Evolutionary conservation across 2,113 vertebrate genomes (phyloP).

Genomic region (Cricetomys ansorgei): DNA sequence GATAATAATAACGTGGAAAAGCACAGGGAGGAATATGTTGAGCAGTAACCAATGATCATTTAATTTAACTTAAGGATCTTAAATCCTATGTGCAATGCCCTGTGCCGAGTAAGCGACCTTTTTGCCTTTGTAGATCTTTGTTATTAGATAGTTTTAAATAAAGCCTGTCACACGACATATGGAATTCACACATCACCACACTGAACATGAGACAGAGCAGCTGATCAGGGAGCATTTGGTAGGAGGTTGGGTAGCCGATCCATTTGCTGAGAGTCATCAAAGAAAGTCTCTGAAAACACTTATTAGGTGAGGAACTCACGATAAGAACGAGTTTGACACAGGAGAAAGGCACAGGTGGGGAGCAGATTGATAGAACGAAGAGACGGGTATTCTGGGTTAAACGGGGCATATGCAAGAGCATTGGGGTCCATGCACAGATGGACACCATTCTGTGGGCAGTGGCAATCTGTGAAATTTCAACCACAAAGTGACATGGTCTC

Average conservation of each 20-base stretch:
- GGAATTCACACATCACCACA: neutral
- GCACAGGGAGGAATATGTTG: neutral
- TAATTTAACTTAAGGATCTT: neutral
- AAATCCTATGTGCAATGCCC: neutral
- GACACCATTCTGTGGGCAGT: neutral
- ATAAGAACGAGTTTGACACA: neutral
- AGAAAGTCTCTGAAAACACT: neutral
- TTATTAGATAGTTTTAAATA: neutral
- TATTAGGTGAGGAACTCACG: neutral
- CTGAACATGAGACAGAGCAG: neutral
- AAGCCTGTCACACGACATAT: neutral
- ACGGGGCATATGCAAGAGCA: fast-evolving
- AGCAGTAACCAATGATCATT: neutral
- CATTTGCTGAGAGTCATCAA: neutral
- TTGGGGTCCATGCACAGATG: fast-evolving
- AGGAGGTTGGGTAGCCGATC: neutral
- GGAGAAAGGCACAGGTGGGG: neutral
- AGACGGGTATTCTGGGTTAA: fast-evolving
- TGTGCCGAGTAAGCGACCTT: fast-evolving
- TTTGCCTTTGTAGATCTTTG: neutral
- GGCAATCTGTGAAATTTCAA: neutral
- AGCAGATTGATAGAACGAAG: neutral
- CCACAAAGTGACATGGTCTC: fast-evolving
- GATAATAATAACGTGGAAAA: neutral
- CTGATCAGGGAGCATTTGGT: neutral